Base-by-base conservation (phyloP, 1,140 invertebrate species). In the Melanaphis sacchari region DNA sequence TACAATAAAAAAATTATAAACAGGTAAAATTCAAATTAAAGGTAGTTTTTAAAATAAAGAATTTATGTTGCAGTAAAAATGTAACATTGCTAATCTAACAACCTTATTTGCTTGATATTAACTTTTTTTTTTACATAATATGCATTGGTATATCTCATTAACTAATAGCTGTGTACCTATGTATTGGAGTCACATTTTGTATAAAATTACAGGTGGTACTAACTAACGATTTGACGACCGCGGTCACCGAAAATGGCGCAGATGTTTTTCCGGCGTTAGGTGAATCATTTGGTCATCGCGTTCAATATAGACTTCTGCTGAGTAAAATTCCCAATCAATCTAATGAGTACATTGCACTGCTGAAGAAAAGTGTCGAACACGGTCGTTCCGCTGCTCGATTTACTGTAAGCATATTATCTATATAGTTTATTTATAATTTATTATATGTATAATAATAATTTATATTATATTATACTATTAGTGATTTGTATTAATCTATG, bases 191-290 rank as follows among this genome's bases (percentile, higher is more conserved):
- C 5, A 66, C 59, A 41, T 43, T 41, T 43, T 4, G 6, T 41
- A n/a, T 40, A 31, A 5, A 31, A 43, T 49, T 9, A 54, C 54
- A 94, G 94, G 94, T 94, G 26, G 85, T 94, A 5, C 52, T 94
- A 5, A 94, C 93, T 15, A 94, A 94, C 82, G 93, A 94, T 26
- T 41, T 94, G 26, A 94, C 94, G 2, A 94, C 94, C 2, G 82
- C 93, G 43, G 76, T 94, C 26, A 92, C 36, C 24, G 85, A 94
- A 81, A 94, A 91, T n/a, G 93, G 76, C 18, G 26, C 84, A 22
- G 88, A 93, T 6, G 76, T 94, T 0, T 59, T 87, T n/a, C 94
- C 94, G 82, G 93, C 94, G 21, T 82, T 94, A 24, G 94, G 94
- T 6, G 94, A 94, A 93, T 94, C 93, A 26, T 94, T 94, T 36